Conservation (phyloP, 2,113 vertebrate genomes). For the Mungos mungo region DNA sequence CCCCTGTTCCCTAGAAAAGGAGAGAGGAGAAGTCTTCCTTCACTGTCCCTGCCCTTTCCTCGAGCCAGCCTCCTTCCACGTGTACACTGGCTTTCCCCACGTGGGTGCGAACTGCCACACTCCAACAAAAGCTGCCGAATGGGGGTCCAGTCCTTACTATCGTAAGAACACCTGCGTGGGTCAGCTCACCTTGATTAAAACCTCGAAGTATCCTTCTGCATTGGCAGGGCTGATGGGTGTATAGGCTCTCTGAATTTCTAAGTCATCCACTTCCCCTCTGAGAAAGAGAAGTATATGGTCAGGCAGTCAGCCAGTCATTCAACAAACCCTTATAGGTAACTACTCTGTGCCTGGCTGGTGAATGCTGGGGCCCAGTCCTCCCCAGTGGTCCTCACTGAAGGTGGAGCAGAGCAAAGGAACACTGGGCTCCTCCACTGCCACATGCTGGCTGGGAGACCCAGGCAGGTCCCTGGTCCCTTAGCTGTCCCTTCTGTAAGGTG, state of each 20-base stretch:
- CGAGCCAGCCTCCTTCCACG: neutral
- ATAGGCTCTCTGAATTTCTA: constrained; percentile 89
- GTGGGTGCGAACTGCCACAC: neutral
- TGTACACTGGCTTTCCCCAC: neutral
- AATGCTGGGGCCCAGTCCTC: neutral
- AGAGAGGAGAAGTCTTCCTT: neutral
- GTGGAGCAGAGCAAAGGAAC: neutral
- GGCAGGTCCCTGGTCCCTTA: neutral
- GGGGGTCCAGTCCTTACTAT: neutral
- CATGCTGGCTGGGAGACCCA: neutral
- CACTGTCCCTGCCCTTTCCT: neutral
- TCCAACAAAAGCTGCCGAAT: neutral
- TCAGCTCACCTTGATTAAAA: constrained; percentile 88
- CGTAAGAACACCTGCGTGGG: neutral
- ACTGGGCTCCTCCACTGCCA: neutral
- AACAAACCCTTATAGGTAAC: neutral
- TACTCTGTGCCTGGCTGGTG: neutral
- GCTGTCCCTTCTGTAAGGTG: neutral
- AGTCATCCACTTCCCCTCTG: constrained; percentile 84
- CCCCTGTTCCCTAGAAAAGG: neutral
- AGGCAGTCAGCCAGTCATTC: constrained; percentile 18
- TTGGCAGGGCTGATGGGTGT: constrained; percentile 85
- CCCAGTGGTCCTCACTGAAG: neutral
- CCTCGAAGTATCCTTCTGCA: constrained; percentile 87
- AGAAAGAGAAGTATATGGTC: constrained; percentile 58